Evolutionary conservation across 1,140 invertebrate genomes (phyloP), one percentile per base, ranked within the genome.

Genomic region (Cyphomyrmex costatus): DNA sequence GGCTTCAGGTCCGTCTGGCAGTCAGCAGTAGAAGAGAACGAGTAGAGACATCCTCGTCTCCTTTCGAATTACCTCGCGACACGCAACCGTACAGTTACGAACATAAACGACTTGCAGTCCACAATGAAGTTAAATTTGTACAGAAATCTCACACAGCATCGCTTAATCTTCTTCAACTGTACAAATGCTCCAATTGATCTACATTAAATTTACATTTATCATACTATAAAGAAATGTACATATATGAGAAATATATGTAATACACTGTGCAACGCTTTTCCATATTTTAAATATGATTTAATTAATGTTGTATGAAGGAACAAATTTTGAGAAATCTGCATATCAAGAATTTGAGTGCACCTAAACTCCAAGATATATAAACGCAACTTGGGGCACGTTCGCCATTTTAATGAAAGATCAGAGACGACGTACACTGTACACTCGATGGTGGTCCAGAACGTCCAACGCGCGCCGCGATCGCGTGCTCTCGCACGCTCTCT

Each of bases 371-470:
- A 58, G 66, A 73, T 30, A 14, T 27, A 73, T 24, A 14, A 16
- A 36, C 24, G 10, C 1, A 56, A 79, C 46, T 65, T 21, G 51
- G 14, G 10, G 63, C 56, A 56, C 77, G 76, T 79, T 68, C 61
- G 21, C 51, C 61, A 56, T 33, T 85, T 66, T 63, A 66, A 80
- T 80, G 60, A 58, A 49, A 80, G 63, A 46, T 61, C 88, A 74
- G 66, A 89, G 70, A 89, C 89, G 77, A 51, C 58, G 63, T 21
- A 70, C 33, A 79, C 60, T 73, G 87, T 88, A 87, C 76, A 85
- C 86, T 60, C 88, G 87, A 86, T 87, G 88, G 92, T 91, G 91
- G 90, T 92, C 91, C 91, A 78, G 83, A 82, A 66, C 70, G 85
- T 87, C 60, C 77, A 63, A 80, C 80, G 85, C 82, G 76, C 80